Conservation (phyloP, 2,888 invertebrate genomes). For the Trissoscelio sp. region DNA sequence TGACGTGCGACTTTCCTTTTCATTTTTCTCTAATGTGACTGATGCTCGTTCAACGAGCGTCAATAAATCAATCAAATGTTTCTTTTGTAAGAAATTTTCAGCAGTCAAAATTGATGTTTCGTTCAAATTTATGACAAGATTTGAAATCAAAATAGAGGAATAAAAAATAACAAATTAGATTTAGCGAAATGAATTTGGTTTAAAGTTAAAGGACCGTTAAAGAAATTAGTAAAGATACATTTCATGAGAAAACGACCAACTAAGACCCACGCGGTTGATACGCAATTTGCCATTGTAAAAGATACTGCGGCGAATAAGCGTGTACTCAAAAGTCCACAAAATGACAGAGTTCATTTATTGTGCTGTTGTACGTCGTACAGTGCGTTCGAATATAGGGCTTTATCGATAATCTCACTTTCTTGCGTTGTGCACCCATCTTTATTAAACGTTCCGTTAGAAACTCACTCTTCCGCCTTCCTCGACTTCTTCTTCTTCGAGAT, state of each 20-base stretch:
- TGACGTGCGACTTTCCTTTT: conserved; percentile 64
- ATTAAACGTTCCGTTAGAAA: conserved; percentile 76
- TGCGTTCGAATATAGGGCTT: conserved; percentile 72
- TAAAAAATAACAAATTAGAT: too few relatives aligned
- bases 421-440: conserved; percentile 73
- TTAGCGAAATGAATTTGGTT: too few relatives aligned
- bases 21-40: conserved; percentile 51
- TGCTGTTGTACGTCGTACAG: conserved; percentile 76
- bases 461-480: conserved; percentile 73
- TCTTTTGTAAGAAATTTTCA: too few relatives aligned
- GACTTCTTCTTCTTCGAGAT: conserved; percentile 64
- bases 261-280: conserved; percentile 72
- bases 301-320: conserved; percentile 74
- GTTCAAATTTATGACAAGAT: too few relatives aligned
- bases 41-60: conserved; percentile 41
- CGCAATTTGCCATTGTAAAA: conserved; percentile 74
- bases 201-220: too few relatives aligned
- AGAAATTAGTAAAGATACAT: too few relatives aligned
- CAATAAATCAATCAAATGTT: conserved; percentile 40
- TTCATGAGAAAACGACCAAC: too few relatives aligned
- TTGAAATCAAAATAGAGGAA: too few relatives aligned
- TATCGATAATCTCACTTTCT: conserved; percentile 76
- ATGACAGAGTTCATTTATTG: conserved; percentile 77
- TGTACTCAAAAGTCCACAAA: conserved; percentile 72
- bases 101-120: too few relatives aligned